Percentiles rank a stretch among this genome's conserved stretches.
These are phyloP conservation scores for rabbit (Oryctolagus cuniculus) DNA, from an alignment of 2,113 vertebrate genomes.

Conservation along the genomic window mOryCun1.1 NC_091439.1:96083501-96084000, in stretches of 20 bases:
- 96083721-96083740: fast-evolving
- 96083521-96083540: not conserved
- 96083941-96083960: conserved; percentile 88
- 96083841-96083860: conserved; percentile 91
- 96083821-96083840: conserved; percentile 90
- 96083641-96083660: not conserved
- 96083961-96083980: conserved; percentile 89
- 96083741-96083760: conserved; percentile 88
- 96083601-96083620: not conserved
- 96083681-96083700: not conserved
- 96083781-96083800: conserved; percentile 77
- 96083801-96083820: conserved; percentile 92
- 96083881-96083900: conserved; percentile 88
- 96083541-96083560: not conserved
- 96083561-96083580: not conserved
- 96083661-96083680: not conserved
- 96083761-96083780: conserved; percentile 91
- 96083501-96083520: not conserved
- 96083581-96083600: not conserved
- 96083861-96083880: conserved; percentile 88
- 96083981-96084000: too few species aligned
- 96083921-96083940: conserved; percentile 84
- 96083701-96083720: not conserved
- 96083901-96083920: conserved; percentile 86
- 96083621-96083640: not conserved